Evolutionary conservation across 2,888 invertebrate genomes (phyloP).

Genomic region (Lobophora halterata): DNA sequence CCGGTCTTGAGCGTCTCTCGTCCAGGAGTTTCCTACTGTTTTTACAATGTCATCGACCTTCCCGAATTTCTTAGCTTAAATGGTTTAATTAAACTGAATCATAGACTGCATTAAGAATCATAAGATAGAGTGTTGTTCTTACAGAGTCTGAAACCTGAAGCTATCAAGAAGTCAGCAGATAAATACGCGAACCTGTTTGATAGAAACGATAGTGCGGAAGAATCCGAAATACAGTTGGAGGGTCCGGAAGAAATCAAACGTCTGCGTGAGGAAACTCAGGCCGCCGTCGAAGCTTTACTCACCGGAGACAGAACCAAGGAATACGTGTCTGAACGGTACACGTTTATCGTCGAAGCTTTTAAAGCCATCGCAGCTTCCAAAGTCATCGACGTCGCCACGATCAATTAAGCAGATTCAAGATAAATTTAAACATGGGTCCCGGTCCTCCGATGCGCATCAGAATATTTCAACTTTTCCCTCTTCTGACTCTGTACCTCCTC

Average conservation of each 20-base stretch:
- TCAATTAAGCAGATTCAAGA: too few relatives aligned
- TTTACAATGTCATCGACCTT: too few relatives aligned
- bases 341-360: conserved; percentile 1
- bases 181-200: conserved; percentile 6
- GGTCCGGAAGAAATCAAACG: conserved; percentile 9
- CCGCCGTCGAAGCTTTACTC: conserved; percentile 9
- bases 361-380: too few relatives aligned
- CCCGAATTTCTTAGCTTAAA: too few relatives aligned
- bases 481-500: conserved; percentile 1
- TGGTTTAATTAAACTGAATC: too few relatives aligned
- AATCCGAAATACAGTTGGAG: conserved; percentile 4
- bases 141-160: conserved; percentile 5
- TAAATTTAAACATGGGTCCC: conserved; percentile 5
- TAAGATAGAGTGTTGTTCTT: too few relatives aligned
- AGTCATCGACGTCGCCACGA: too few relatives aligned
- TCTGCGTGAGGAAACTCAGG: conserved; percentile 10
- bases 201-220: conserved; percentile 1
- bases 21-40: too few relatives aligned
- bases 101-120: too few relatives aligned
- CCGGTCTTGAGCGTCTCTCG: too few relatives aligned
- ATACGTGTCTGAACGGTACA: background rate
- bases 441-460: background rate
- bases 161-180: conserved; percentile 3
- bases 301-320: conserved; percentile 13
- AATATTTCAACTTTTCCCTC: background rate